A percentile compares a stretch with the other conserved stretches of the same genome.
Conservation (phyloP, 2,113 vertebrate species). For the Castor canadensis region DNA sequence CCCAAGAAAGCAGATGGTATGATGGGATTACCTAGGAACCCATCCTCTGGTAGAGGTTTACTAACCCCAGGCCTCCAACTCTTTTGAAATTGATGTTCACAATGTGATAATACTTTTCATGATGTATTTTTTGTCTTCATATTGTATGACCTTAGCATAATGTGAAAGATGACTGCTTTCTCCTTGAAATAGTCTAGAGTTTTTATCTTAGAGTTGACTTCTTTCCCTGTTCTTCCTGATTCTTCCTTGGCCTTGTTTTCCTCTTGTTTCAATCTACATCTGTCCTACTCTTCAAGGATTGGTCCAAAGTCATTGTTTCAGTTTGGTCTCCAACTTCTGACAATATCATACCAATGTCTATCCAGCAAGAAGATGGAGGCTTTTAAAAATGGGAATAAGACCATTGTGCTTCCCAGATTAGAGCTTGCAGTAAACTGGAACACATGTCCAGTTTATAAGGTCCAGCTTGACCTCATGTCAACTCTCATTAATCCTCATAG, state of each 20-base stretch:
- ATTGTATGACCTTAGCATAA: background rate
- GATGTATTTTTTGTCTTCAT: background rate
- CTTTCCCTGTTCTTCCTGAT: background rate
- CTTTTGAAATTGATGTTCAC: background rate
- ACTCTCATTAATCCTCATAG: rapidly evolving
- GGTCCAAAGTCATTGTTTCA: too few relatives aligned
- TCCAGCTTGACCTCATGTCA: rapidly evolving
- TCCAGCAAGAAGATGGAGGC: background rate
- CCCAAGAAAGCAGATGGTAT: background rate
- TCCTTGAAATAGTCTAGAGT: background rate
- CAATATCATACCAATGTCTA: background rate
- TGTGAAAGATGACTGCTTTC: background rate
- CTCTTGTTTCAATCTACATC: background rate
- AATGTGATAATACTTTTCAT: too few relatives aligned
- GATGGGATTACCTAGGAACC: background rate
- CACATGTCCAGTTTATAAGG: background rate
- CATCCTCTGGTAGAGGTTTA: too few relatives aligned
- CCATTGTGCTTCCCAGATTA: background rate
- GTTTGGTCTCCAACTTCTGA: background rate
- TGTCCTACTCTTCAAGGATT: background rate
- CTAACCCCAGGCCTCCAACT: background rate
- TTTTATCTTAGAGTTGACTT: background rate
- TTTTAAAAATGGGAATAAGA: background rate
- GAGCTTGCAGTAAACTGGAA: background rate
- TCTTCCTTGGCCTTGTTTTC: too few relatives aligned